Conservation (phyloP, 53 echinoderm and acorn worm species). For the Stichopus horrens region DNA sequence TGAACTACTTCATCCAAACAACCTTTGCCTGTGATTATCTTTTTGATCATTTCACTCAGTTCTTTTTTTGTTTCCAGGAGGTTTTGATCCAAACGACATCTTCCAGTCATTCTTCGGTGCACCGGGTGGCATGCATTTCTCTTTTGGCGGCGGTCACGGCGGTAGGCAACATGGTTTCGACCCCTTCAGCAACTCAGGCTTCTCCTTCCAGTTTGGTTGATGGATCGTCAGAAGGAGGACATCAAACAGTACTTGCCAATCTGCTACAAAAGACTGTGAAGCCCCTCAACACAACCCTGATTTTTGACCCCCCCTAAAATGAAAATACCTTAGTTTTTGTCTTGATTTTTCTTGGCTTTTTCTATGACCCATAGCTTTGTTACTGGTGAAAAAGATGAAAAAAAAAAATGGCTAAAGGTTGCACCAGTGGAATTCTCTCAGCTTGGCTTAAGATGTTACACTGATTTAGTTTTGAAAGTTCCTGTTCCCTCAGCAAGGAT, state of each 20-base stretch:
- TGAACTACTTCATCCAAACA: too few relatives aligned
- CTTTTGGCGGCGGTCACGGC: slow-evolving; percentile 46
- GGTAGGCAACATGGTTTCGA: slow-evolving; percentile 59
- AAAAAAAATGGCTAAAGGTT: too few relatives aligned
- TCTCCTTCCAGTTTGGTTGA: slow-evolving; percentile 66
- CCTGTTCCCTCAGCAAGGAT: too few relatives aligned
- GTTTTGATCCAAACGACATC: slow-evolving; percentile 83
- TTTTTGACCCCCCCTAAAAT: too few relatives aligned
- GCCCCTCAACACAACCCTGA: too few relatives aligned
- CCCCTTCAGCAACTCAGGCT: slow-evolving; percentile 67
- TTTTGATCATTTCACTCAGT: neutral
- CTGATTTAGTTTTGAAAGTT: too few relatives aligned
- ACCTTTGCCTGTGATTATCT: neutral
- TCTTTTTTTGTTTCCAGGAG: neutral
- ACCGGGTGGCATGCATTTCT: slow-evolving; percentile 61
- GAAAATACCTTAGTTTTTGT: too few relatives aligned
- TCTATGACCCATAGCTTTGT: too few relatives aligned
- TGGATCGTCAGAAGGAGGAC: neutral
- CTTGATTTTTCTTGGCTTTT: too few relatives aligned
- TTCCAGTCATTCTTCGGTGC: slow-evolving; percentile 94
- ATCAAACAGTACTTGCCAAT: neutral
- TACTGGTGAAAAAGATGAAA: too few relatives aligned
- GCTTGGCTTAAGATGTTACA: too few relatives aligned
- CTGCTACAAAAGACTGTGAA: neutral
- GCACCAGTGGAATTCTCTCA: too few relatives aligned